Evolutionary conservation across 1,140 invertebrate species (phyloP).

Genomic region (Colletes latitarsis): DNA sequence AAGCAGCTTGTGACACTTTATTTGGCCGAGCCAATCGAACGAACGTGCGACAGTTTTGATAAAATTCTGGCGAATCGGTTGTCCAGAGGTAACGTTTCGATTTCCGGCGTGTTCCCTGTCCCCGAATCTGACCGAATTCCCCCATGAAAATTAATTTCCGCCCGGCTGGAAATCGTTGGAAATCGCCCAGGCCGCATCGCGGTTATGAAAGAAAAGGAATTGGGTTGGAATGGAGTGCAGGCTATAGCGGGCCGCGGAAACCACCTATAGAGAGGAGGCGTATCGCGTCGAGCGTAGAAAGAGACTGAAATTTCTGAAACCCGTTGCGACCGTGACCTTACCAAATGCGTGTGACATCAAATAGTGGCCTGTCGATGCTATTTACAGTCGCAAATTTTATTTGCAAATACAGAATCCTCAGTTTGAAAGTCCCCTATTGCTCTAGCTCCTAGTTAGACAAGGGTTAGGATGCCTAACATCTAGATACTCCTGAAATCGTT

Average conservation of each 20-base stretch:
- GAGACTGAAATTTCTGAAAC: constrained; percentile 54
- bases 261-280: background rate
- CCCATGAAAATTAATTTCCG: constrained; percentile 58
- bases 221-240: constrained; percentile 54
- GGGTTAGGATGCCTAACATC: too few species aligned
- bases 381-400: too few species aligned
- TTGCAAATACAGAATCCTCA: too few species aligned
- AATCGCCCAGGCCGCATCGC: constrained; percentile 27
- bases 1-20: too few species aligned
- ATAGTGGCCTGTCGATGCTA: background rate
- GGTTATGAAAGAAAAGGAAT: constrained; percentile 57
- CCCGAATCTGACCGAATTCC: background rate
- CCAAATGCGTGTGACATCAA: constrained; percentile 42
- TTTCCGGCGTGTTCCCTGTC: too few species aligned
- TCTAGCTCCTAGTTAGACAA: too few species aligned
- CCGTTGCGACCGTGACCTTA: constrained; percentile 56
- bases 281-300: background rate
- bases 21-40: too few species aligned
- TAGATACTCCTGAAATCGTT: too few species aligned
- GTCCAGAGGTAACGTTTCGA: too few species aligned
- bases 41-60: background rate
- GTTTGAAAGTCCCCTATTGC: too few species aligned
- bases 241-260: too few species aligned
- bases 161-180: constrained; percentile 32
- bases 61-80: too few species aligned